phyloP scores from a whole-genome alignment of 2,888 invertebrate genomes.

The Phyllotreta striolata region DNA sequence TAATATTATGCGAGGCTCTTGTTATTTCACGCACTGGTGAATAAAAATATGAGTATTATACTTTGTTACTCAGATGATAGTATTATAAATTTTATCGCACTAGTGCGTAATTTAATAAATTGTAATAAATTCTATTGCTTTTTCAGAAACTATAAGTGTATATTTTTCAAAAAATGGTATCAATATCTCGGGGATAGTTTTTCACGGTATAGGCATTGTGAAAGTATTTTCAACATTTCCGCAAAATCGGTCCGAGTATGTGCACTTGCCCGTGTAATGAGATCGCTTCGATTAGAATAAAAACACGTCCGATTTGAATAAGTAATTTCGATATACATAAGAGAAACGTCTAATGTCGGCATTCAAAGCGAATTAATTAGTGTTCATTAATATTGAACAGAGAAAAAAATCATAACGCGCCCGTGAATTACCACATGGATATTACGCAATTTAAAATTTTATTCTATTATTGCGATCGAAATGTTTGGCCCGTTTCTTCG shows the following conservation, averaged over 20 bases:
- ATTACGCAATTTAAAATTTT: too few relatives aligned
- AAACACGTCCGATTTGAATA: conserved; percentile 11
- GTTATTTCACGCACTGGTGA: too few relatives aligned
- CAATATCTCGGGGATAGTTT: not conserved
- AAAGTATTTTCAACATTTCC: conserved; percentile 1
- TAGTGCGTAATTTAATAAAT: too few relatives aligned
- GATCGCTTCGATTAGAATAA: conserved; percentile 12
- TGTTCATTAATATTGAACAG: not conserved
- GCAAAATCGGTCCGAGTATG: conserved; percentile 9
- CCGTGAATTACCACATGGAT: too few relatives aligned
- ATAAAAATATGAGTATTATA: too few relatives aligned
- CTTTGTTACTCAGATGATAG: too few relatives aligned
- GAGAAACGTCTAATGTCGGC: conserved; percentile 1
- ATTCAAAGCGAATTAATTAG: not conserved
- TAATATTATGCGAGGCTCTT: too few relatives aligned
- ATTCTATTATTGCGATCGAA: too few relatives aligned
- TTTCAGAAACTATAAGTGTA: not conserved
- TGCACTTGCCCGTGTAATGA: conserved; percentile 15
- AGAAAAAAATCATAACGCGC: too few relatives aligned
- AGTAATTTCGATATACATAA: conserved; percentile 4
- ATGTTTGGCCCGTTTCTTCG: too few relatives aligned
- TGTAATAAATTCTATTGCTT: too few relatives aligned
- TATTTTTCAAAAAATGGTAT: not conserved
- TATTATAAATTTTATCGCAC: too few relatives aligned
- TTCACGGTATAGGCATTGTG: not conserved